Percentiles rank a stretch among this genome's conserved stretches.
Conservation (phyloP, 2,888 invertebrate species). For the Pachycephus smyrnensis region DNA sequence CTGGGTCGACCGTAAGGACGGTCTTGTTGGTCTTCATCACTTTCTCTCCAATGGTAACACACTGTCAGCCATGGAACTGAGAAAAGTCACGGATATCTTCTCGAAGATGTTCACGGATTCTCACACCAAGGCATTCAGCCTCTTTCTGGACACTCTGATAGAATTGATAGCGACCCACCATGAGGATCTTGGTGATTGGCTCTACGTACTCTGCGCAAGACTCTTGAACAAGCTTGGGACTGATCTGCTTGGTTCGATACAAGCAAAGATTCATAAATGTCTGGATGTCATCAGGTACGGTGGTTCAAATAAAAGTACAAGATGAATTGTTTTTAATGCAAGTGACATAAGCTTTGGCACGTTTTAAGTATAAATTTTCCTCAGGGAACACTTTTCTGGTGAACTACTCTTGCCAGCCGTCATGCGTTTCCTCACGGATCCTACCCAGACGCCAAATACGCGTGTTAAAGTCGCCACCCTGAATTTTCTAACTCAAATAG, state of each 20-base stretch:
- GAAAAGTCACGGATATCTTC: conserved; percentile 91
- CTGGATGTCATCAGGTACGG: conserved; percentile 80
- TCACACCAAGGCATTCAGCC: conserved; percentile 92
- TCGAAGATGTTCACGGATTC: conserved; percentile 98
- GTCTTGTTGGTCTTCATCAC: conserved; percentile 82
- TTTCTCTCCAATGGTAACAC: conserved; percentile 79
- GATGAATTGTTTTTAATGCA: background rate
- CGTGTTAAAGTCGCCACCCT: conserved; percentile 83
- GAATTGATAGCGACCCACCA: conserved; percentile 90
- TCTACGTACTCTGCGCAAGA: conserved; percentile 90
- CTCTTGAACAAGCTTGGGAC: conserved; percentile 90
- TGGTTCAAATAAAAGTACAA: background rate
- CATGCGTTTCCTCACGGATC: conserved; percentile 85
- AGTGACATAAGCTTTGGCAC: background rate
- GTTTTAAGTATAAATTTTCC: conserved; percentile 22
- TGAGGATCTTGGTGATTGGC: conserved; percentile 91
- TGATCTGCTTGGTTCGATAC: conserved; percentile 92
- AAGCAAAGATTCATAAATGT: conserved; percentile 89
- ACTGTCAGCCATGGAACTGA: conserved; percentile 78
- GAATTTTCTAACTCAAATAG: conserved; percentile 75
- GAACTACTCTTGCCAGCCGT: conserved; percentile 73
- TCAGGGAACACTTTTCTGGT: conserved; percentile 72
- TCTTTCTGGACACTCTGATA: conserved; percentile 93
- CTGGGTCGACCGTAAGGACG: conserved; percentile 97
- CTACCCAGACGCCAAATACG: conserved; percentile 91